These are phyloP conservation scores for Lycorma delicatula DNA, from an alignment of 1,140 invertebrate genomes.

Conservation along the genomic window DNA sequence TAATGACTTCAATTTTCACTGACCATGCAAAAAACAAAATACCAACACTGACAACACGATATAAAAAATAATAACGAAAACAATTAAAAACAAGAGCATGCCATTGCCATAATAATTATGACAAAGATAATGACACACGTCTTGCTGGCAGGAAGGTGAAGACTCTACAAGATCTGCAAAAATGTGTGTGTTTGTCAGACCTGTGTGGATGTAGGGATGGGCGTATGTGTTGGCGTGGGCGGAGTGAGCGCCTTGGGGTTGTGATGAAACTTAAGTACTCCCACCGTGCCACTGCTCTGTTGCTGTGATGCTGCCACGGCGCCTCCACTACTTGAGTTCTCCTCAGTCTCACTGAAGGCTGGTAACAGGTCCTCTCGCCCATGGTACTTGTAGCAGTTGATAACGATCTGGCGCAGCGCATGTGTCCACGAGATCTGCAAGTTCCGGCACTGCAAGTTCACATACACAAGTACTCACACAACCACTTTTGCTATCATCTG, in stretches of 20 bases:
- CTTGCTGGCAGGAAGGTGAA: not conserved
- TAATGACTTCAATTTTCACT: too few relatives aligned
- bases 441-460: conserved; percentile 21
- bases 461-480: conserved; percentile 1
- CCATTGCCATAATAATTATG: not conserved
- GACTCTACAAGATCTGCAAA: not conserved
- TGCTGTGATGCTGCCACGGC: conserved; percentile 56
- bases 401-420: conserved; percentile 92
- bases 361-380: conserved; percentile 91
- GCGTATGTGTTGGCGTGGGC: not conserved
- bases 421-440: conserved; percentile 95
- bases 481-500: too few relatives aligned
- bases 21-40: too few relatives aligned
- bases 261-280: not conserved
- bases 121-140: too few relatives aligned
- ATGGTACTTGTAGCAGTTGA: conserved; percentile 98
- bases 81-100: too few relatives aligned
- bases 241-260: too few relatives aligned
- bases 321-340: conserved; percentile 43
- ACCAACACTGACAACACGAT: too few relatives aligned
- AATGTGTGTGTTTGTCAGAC: too few relatives aligned
- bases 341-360: conserved; percentile 86
- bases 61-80: too few relatives aligned
- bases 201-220: not conserved
- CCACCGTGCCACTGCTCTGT: conserved; percentile 23